phyloP scores from a whole-genome alignment of 2,113 vertebrate genomes.

The Leucoraja erinaceus region DNA sequence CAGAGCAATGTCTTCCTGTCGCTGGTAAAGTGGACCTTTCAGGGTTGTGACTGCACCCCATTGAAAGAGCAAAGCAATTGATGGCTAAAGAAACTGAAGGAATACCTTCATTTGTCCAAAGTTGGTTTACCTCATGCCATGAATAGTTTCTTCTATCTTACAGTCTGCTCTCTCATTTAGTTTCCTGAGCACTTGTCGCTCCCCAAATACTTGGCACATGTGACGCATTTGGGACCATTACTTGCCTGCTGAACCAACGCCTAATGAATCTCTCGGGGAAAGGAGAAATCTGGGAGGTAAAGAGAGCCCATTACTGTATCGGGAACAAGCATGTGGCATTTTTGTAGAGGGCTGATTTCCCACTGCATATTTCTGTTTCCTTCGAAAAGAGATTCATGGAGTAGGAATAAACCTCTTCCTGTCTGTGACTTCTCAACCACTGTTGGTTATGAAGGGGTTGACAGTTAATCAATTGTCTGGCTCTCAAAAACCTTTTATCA shows the following conservation, averaged over 20 bases:
- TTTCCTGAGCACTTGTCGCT: not conserved
- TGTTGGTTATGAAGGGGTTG: conserved; percentile 5
- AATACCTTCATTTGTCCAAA: not conserved
- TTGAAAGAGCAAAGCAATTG: not conserved
- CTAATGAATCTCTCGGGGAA: not conserved
- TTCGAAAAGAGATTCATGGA: not conserved
- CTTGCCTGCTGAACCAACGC: not conserved
- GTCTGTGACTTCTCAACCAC: conserved; percentile 19
- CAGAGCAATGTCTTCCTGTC: not conserved
- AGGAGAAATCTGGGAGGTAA: not conserved
- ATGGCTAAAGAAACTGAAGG: not conserved
- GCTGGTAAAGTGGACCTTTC: not conserved
- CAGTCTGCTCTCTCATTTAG: not conserved
- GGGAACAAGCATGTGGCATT: not conserved
- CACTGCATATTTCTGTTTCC: not conserved
- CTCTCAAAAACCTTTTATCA: conserved; percentile 37
- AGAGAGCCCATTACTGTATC: not conserved
- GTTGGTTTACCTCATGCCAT: not conserved
- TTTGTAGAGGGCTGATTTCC: not conserved
- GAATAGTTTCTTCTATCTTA: not conserved
- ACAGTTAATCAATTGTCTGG: conserved; percentile 36
- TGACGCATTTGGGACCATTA: not conserved
- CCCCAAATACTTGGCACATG: not conserved
- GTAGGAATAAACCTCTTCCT: conserved; percentile 15
- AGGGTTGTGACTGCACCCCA: not conserved